Evolutionary conservation across 2,797 vertebrate genomes (phyloP).

Genomic region (Sebastes steindachneri): DNA sequence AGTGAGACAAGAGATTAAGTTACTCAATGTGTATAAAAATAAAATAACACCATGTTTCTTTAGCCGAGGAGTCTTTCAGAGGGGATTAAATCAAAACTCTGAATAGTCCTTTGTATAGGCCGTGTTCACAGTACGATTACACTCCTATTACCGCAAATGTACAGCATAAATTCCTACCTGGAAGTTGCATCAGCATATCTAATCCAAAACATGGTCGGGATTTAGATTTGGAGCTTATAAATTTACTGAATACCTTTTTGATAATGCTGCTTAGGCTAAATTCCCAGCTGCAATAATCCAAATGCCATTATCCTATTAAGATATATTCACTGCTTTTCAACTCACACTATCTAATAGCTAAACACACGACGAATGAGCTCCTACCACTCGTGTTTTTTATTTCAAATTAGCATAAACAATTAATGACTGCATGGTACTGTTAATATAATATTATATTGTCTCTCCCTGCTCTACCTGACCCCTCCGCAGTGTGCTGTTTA

Average conservation of each 20-base stretch:
- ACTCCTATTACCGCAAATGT: conserved; percentile 58
- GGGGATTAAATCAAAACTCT: conserved; percentile 57
- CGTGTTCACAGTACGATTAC: conserved; percentile 57
- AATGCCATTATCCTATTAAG: conserved; percentile 79
- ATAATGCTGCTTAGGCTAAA: conserved; percentile 81
- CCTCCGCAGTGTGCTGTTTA: conserved; percentile 9
- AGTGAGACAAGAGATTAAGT: conserved; percentile 20
- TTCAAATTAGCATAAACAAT: conserved; percentile 75
- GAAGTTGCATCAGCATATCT: conserved; percentile 74
- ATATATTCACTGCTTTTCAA: conserved; percentile 71
- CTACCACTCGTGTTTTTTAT: conserved; percentile 37
- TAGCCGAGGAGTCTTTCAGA: conserved; percentile 29
- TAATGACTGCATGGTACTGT: conserved; percentile 43
- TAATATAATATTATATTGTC: conserved; percentile 22
- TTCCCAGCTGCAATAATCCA: conserved; percentile 79
- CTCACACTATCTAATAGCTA: conserved; percentile 57
- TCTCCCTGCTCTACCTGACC: conserved; percentile 26
- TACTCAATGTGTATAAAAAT: conserved; percentile 21
- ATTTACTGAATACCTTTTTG: conserved; percentile 76
- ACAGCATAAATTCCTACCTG: conserved; percentile 71
- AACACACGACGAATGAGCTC: conserved; percentile 50
- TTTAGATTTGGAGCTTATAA: conserved; percentile 79
- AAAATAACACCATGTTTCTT: conserved; percentile 39
- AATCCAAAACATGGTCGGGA: conserved; percentile 75
- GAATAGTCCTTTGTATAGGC: conserved; percentile 47